phyloP scores from a whole-genome alignment of 2,888 invertebrate genomes.

The Penaeus monodon region DNA sequence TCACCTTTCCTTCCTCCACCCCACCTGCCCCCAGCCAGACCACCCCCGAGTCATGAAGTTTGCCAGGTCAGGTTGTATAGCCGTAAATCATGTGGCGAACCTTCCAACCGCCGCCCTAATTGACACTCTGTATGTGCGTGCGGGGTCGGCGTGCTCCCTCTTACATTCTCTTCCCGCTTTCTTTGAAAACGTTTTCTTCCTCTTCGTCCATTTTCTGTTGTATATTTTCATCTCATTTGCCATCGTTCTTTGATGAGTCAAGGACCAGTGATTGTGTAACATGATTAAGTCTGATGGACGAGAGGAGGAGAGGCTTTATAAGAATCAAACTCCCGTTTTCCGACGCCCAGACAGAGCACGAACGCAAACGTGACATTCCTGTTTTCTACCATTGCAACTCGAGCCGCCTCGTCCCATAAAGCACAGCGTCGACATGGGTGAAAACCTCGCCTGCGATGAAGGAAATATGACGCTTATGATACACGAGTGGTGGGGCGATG shows the following conservation, averaged over 20 bases:
- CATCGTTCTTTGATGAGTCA: too few species aligned
- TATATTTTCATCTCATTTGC: too few species aligned
- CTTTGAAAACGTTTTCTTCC: conserved; percentile 1
- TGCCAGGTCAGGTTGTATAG: conserved; percentile 54
- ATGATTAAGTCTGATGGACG: not conserved
- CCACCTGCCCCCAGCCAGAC: not conserved
- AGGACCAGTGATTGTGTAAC: too few species aligned
- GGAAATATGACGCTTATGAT: conserved; percentile 5
- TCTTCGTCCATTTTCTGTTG: conserved; percentile 1
- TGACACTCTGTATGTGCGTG: conserved; percentile 48
- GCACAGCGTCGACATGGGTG: conserved; percentile 20
- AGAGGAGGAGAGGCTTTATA: not conserved
- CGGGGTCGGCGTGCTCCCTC: conserved; percentile 10
- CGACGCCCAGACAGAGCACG: not conserved
- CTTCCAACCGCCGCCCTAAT: conserved; percentile 39
- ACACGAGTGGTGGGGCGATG: conserved; percentile 1
- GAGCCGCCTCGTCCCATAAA: conserved; percentile 21
- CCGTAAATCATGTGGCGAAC: conserved; percentile 43
- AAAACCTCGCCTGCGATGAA: not conserved
- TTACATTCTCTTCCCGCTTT: not conserved
- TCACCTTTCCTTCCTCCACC: not conserved
- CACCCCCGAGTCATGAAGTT: conserved; percentile 37
- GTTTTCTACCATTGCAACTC: conserved; percentile 11
- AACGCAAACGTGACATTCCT: conserved; percentile 26
- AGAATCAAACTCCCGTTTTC: not conserved